Percentiles rank a stretch among this genome's conserved stretches.
phyloP scores from a whole-genome alignment of 2,888 invertebrate species.

The Alitta virens region DNA sequence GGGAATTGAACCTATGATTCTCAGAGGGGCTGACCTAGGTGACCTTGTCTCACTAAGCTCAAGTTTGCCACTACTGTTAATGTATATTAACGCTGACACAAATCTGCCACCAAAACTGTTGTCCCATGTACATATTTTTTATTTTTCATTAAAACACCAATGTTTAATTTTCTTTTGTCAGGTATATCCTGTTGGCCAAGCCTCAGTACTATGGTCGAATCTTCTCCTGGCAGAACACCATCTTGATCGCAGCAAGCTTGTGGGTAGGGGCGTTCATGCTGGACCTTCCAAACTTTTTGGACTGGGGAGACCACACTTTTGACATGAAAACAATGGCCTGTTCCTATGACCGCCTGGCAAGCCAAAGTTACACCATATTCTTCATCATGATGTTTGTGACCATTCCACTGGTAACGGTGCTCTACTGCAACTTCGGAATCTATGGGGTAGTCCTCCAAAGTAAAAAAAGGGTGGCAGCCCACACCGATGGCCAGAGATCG shows the following conservation, averaged over 20 bases:
- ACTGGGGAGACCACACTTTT: conserved; percentile 3
- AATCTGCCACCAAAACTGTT: too few species aligned
- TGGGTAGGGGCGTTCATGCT: not conserved
- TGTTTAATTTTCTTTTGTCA: not conserved
- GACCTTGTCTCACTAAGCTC: too few species aligned
- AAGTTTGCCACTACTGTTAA: too few species aligned
- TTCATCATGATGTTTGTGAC: conserved; percentile 8
- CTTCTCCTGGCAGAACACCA: not conserved
- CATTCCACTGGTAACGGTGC: not conserved
- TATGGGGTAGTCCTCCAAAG: conserved; percentile 5
- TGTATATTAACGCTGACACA: too few species aligned
- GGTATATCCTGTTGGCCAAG: not conserved
- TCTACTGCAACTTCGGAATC: conserved; percentile 1
- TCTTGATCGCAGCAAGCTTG: not conserved
- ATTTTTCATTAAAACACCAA: too few species aligned
- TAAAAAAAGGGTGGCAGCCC: conserved; percentile 1
- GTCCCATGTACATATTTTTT: too few species aligned
- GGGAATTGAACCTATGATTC: too few species aligned
- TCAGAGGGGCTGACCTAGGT: too few species aligned
- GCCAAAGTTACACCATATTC: not conserved
- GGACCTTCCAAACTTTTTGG: conserved; percentile 5
- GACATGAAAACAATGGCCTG: conserved; percentile 7
- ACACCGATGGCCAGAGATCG: not conserved
- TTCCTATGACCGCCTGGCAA: not conserved
- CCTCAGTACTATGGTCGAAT: not conserved